phyloP scores from a whole-genome alignment of 2,888 invertebrate genomes.

The Drosophila engyochracea region DNA sequence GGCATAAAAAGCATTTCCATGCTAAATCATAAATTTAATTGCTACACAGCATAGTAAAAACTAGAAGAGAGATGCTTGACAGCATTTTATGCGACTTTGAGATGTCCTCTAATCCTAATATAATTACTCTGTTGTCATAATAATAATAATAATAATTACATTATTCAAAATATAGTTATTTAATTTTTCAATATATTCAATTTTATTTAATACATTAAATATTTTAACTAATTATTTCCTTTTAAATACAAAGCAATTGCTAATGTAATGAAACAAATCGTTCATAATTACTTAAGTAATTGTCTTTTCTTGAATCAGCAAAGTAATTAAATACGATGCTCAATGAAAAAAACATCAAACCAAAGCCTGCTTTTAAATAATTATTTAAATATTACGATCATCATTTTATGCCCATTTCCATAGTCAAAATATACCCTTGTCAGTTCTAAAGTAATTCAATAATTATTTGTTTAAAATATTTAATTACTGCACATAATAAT shows the following conservation, averaged over 20 bases:
- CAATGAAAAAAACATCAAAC: background rate
- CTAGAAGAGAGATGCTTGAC: slow-evolving; percentile 11
- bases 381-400: background rate
- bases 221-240: no score
- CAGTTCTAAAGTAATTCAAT: background rate
- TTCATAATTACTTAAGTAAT: background rate
- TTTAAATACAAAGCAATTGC: no score
- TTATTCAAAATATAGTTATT: no score
- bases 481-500: background rate
- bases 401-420: background rate
- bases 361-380: background rate
- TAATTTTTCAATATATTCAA: no score
- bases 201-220: no score
- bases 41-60: slow-evolving; percentile 49
- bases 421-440: background rate
- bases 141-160: no score
- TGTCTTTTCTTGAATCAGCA: background rate
- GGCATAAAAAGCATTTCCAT: slow-evolving; percentile 76
- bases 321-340: background rate
- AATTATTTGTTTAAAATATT: background rate
- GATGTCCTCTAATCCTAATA: slow-evolving; percentile 1
- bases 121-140: background rate
- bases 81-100: background rate
- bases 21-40: slow-evolving; percentile 82
- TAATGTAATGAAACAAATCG: background rate